phyloP scores from a whole-genome alignment of 1,140 invertebrate species.

The Polyergus mexicanus region DNA sequence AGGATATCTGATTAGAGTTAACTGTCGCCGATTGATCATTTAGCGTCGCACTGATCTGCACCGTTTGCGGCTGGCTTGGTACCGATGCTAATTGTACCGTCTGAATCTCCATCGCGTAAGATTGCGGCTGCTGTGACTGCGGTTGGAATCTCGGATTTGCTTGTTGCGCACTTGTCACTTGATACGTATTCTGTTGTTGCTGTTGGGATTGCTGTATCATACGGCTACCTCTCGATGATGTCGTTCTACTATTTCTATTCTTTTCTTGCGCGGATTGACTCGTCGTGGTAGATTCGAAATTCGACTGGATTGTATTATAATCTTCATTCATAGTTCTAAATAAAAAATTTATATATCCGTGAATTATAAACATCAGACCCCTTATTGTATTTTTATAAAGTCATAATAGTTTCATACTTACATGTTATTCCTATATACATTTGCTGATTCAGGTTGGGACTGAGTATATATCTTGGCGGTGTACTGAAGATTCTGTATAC shows the following conservation, averaged over 20 bases:
- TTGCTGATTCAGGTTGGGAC: constrained; percentile 71
- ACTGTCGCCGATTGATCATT: constrained; percentile 70
- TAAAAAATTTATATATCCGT: not conserved
- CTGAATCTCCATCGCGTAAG: constrained; percentile 81
- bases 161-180: constrained; percentile 61
- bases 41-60: constrained; percentile 74
- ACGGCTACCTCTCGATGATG: constrained; percentile 75
- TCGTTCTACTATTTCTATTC: constrained; percentile 75
- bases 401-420: constrained; percentile 57
- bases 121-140: constrained; percentile 65
- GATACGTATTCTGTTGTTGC: constrained; percentile 74
- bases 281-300: constrained; percentile 73
- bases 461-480: constrained; percentile 84
- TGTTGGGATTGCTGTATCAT: constrained; percentile 78
- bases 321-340: constrained; percentile 76
- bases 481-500: constrained; percentile 83
- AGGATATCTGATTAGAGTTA: constrained; percentile 71
- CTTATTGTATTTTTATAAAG: not conserved
- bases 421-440: constrained; percentile 82
- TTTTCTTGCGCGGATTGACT: constrained; percentile 78
- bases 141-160: constrained; percentile 75
- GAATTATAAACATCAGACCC: not conserved
- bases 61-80: constrained; percentile 65
- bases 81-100: constrained; percentile 73
- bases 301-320: constrained; percentile 75